Evolutionary conservation across 1,140 invertebrate species (phyloP).

Genomic region (Carposina sasakii): DNA sequence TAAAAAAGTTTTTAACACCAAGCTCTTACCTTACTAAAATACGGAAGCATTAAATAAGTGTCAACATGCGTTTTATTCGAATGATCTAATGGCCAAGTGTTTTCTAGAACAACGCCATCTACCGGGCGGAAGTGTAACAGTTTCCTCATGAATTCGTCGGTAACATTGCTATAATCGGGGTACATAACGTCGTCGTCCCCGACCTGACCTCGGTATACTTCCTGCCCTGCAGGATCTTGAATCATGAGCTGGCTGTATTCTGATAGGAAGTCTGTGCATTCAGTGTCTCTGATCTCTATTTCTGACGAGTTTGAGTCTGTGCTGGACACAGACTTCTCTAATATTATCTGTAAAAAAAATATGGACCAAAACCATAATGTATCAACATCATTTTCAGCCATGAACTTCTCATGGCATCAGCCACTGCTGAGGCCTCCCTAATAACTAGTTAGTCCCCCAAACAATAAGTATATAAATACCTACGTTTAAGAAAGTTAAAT

Average conservation of each 20-base stretch:
- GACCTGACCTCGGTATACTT: constrained; percentile 39
- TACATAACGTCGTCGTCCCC: constrained; percentile 35
- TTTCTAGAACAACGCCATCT: constrained; percentile 51
- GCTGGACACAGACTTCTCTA: too few relatives aligned
- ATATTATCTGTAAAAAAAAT: too few relatives aligned
- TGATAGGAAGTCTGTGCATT: constrained; percentile 22
- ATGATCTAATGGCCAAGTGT: constrained; percentile 58
- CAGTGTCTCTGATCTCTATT: too few relatives aligned
- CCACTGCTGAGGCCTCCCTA: too few relatives aligned
- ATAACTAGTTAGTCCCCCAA: too few relatives aligned
- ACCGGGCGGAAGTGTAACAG: constrained; percentile 35
- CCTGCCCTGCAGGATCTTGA: constrained; percentile 13
- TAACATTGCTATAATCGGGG: constrained; percentile 35
- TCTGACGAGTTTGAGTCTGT: too few relatives aligned
- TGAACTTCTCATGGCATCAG: too few relatives aligned
- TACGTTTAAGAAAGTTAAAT: too few relatives aligned
- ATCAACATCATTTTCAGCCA: too few relatives aligned
- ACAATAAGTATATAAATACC: too few relatives aligned
- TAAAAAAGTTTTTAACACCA: too few relatives aligned
- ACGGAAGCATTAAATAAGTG: constrained; percentile 33
- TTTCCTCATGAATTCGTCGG: constrained; percentile 32
- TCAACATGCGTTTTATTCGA: constrained; percentile 33
- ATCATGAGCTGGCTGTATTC: constrained; percentile 33
- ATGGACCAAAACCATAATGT: too few relatives aligned
- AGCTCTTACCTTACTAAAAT: constrained; percentile 45